Percentiles rank a stretch among this genome's conserved stretches.
Evolutionary conservation across 2,797 vertebrate genomes (phyloP).

Genomic region (Falco cherrug): DNA sequence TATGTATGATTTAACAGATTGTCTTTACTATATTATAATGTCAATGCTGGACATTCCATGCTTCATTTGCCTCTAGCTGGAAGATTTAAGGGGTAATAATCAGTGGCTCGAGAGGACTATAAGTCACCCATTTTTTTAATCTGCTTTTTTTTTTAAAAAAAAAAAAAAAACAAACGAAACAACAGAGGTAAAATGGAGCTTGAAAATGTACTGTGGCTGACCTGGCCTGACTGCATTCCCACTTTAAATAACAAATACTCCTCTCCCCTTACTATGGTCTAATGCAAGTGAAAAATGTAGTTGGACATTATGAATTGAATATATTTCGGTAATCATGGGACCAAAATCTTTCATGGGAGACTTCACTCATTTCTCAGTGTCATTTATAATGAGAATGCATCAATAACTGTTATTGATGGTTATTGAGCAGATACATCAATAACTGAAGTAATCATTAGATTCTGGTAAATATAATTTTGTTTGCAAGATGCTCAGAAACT

Average conservation of each 20-base stretch:
- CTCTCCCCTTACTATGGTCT: background rate
- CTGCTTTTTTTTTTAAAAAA: too few relatives aligned
- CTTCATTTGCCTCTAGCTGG: conserved; percentile 19
- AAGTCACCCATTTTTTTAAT: conserved; percentile 22
- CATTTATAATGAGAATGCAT: background rate
- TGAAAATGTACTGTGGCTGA: background rate
- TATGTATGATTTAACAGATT: conserved; percentile 44
- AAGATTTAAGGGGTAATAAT: conserved; percentile 49
- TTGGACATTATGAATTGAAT: background rate
- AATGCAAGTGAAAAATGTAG: background rate
- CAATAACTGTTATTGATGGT: background rate
- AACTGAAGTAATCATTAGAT: background rate
- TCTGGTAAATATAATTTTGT: background rate
- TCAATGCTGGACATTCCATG: conserved; percentile 4
- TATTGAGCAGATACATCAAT: background rate
- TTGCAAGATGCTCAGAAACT: background rate
- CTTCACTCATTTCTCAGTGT: background rate
- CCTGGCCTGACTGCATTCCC: background rate
- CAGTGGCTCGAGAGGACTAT: background rate
- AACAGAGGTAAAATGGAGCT: background rate
- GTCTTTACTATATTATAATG: conserved; percentile 17
- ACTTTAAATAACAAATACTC: background rate
- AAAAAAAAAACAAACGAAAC: too few relatives aligned
- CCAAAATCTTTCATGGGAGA: background rate
- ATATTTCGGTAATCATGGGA: background rate